These are phyloP conservation scores for Philaethria dido DNA, from an alignment of 2,888 invertebrate genomes.

Conservation along the genomic window DNA sequence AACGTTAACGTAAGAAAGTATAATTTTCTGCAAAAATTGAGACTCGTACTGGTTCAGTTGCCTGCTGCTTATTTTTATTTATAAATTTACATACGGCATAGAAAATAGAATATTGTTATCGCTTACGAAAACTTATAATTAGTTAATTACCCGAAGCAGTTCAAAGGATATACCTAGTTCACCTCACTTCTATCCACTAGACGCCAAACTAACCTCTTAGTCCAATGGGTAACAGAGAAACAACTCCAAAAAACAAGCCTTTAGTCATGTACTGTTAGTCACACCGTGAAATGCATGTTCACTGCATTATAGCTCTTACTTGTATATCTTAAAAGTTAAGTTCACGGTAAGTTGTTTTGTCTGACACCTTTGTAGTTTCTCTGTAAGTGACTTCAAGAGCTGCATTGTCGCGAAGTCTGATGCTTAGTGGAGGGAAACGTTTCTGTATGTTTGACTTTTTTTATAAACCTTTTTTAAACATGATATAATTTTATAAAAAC, in stretches of 20 bases:
- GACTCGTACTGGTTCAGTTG: no score
- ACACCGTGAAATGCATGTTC: conserved; percentile 10
- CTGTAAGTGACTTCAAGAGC: conserved; percentile 41
- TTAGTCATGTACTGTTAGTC: conserved; percentile 33
- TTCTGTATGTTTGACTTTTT: conserved; percentile 29
- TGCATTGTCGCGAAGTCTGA: conserved; percentile 38
- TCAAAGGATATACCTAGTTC: conserved; percentile 18
- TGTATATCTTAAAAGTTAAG: conserved; percentile 23
- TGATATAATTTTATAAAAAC: conserved; percentile 22
- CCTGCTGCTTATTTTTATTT: no score
- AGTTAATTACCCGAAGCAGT: conserved; percentile 29
- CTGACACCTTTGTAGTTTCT: conserved; percentile 39
- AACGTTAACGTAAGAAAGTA: no score
- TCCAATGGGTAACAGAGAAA: conserved; percentile 36
- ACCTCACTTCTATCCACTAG: conserved; percentile 34
- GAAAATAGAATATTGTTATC: background rate
- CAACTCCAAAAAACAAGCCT: conserved; percentile 37
- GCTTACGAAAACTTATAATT: background rate
- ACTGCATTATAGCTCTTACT: conserved; percentile 27
- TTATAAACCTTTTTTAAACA: conserved; percentile 6
- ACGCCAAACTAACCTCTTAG: conserved; percentile 41
- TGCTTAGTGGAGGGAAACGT: conserved; percentile 29
- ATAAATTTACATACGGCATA: no score
- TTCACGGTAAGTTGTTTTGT: conserved; percentile 11
- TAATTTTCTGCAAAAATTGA: no score